Base-by-base conservation (phyloP, 2,113 vertebrate genomes). In the Serinus canaria region DNA sequence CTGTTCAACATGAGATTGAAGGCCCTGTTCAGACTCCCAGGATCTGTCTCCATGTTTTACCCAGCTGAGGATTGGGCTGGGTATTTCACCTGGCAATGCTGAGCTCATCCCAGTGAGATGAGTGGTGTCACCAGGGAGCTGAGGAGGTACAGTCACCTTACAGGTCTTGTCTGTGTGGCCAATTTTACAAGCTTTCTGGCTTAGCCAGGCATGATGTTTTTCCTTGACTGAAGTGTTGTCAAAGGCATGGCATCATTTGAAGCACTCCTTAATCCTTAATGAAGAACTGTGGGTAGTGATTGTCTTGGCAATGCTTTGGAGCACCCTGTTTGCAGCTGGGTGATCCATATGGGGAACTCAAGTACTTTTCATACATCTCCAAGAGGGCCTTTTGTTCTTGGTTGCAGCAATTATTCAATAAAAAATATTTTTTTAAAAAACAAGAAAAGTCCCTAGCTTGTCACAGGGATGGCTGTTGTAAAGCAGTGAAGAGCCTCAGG, bases 271-370 rank as follows among this genome's bases (percentile, higher is more conserved):
- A 46, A n/a, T 70, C 14, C 52, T 55, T 59, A 35, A 13, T 19
- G 39, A 83, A 49, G 67, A 58, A 10, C 25, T 62, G 44, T n/a
- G 7, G 33, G 28, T 49, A 22, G n/a, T 17, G 60, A 53, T 60
- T 73, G 59, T 47, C 37, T 41, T 75, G 39, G 63, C n/a, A 35
- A 0, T 15, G 31, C 69, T 78, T 53, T 82, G 69, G 19, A 70
- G 52, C 31, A 55, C 21, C 23, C 30, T 0, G 1, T 60, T 63
- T 81, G 66, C 62, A 64, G 44, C 22, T 24, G 27, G 11, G 5
- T 44, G 44, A 44, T 72, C 62, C 13, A 0, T 33, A 13, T 0
- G 0, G 53, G 56, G 43, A 56, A 19, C 18, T 83, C 2, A 1
- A 27, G 11, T 6, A 6, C 46, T 30, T 23, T 10, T 62, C 18